Percentiles rank a stretch among this genome's conserved stretches.
phyloP scores from a whole-genome alignment of 2,113 vertebrate genomes.

The Myiozetetes cayanensis region DNA sequence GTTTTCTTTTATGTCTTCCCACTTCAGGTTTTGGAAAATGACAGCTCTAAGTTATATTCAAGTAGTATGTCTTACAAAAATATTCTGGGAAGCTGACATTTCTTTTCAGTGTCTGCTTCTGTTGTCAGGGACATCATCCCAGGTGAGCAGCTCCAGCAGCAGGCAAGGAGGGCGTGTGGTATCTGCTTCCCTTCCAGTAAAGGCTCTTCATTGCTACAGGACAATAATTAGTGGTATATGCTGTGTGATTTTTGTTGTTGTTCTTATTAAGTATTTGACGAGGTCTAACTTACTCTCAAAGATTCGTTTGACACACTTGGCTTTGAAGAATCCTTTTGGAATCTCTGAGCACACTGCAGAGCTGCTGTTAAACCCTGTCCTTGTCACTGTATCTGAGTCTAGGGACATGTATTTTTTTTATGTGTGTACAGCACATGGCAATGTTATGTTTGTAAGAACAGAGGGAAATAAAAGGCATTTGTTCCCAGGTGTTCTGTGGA shows the following conservation, averaged over 20 bases:
- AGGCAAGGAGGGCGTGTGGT: background rate
- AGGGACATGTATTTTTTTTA: background rate
- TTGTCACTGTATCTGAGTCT: background rate
- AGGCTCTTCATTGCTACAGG: background rate
- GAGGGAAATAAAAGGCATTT: background rate
- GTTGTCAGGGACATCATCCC: background rate
- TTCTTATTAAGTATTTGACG: background rate
- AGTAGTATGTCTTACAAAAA: background rate
- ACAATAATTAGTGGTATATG: background rate
- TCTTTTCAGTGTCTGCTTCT: background rate
- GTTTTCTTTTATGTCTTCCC: background rate
- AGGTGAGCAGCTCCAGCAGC: background rate
- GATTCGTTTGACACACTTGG: accelerated
- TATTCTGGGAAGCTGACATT: background rate
- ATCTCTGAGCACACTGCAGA: background rate
- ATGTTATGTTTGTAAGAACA: background rate
- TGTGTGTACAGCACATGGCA: accelerated
- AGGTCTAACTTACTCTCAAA: background rate
- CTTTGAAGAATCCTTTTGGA: background rate
- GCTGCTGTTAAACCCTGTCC: background rate
- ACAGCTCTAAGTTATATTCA: background rate
- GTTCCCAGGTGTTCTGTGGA: background rate
- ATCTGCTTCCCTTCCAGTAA: background rate
- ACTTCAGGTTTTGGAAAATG: background rate
- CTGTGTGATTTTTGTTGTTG: background rate